phyloP scores from a whole-genome alignment of 2,113 vertebrate genomes.

The Pelobates fuscus region DNA sequence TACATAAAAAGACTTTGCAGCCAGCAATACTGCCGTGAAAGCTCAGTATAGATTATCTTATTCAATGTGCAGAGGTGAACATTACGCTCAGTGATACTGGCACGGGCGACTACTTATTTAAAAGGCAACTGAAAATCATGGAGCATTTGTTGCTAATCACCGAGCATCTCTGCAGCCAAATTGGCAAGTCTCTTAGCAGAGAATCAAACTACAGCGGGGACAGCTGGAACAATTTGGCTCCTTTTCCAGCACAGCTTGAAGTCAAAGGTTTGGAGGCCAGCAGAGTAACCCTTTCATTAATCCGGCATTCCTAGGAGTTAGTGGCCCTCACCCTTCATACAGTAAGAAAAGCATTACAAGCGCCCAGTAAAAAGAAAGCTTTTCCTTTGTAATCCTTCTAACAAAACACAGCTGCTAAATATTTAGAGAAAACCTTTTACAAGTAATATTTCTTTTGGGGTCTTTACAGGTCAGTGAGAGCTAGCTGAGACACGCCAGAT shows the following conservation, averaged over 20 bases:
- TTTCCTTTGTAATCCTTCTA: too few relatives aligned
- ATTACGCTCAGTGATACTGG: slow-evolving; percentile 6
- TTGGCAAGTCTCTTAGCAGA: slow-evolving; percentile 32
- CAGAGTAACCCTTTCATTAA: slow-evolving; percentile 36
- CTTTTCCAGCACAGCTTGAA: slow-evolving; percentile 38
- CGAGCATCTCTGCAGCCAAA: slow-evolving; percentile 32
- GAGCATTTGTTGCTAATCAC: slow-evolving; percentile 42
- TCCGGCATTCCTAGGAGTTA: slow-evolving; percentile 4
- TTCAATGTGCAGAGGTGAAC: slow-evolving; percentile 8
- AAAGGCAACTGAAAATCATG: slow-evolving; percentile 42
- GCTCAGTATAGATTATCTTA: too few relatives aligned
- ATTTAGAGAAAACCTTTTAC: too few relatives aligned
- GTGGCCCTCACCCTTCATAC: background rate
- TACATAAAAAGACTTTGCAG: too few relatives aligned
- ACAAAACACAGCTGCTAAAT: too few relatives aligned
- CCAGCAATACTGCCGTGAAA: too few relatives aligned
- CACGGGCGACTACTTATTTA: slow-evolving; percentile 12
- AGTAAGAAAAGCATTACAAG: too few relatives aligned
- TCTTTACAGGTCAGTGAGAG: too few relatives aligned
- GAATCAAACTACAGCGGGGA: slow-evolving; percentile 35
- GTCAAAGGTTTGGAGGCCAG: slow-evolving; percentile 32
- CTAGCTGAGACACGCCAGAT: too few relatives aligned
- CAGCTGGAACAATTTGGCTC: slow-evolving; percentile 40
- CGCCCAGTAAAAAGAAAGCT: too few relatives aligned
- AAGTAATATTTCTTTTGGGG: too few relatives aligned